phyloP scores from a whole-genome alignment of 2,888 invertebrate genomes.

The Alsophila aescularia region DNA sequence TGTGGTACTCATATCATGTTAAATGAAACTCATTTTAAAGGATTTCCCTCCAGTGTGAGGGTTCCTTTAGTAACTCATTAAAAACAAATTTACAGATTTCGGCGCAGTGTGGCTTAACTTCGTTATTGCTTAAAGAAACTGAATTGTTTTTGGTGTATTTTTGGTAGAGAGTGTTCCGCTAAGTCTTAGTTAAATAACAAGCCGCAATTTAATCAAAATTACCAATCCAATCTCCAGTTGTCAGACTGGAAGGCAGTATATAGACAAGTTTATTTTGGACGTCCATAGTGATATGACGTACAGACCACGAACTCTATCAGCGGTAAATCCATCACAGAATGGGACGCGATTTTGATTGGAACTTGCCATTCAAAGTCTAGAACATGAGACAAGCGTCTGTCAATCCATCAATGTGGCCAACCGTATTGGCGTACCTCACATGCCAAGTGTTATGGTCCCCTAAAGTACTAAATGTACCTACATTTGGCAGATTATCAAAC shows the following conservation, averaged over 20 bases:
- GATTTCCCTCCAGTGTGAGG: conserved; percentile 53
- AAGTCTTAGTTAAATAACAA: not conserved
- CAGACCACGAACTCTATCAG: conserved; percentile 27
- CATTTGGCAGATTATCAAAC: conserved; percentile 46
- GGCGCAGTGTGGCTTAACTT: conserved; percentile 10
- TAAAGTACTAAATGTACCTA: conserved; percentile 32
- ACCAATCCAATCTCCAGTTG: too few relatives aligned
- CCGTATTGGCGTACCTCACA: conserved; percentile 14
- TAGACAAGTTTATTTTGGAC: conserved; percentile 14
- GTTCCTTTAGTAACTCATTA: conserved; percentile 64
- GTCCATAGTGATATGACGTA: conserved; percentile 30
- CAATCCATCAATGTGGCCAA: conserved; percentile 27
- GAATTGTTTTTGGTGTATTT: not conserved
- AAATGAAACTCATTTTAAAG: conserved; percentile 60
- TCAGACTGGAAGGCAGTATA: conserved; percentile 3
- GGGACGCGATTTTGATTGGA: conserved; percentile 39
- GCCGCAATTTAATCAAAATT: too few relatives aligned
- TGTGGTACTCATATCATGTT: conserved; percentile 29
- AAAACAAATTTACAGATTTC: conserved; percentile 57
- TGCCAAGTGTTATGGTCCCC: conserved; percentile 18
- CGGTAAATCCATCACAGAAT: conserved; percentile 41
- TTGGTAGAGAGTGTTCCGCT: not conserved
- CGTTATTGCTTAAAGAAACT: conserved; percentile 9
- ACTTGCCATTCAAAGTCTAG: conserved; percentile 37
- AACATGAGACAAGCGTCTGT: conserved; percentile 36